Evolutionary conservation across 2,113 vertebrate species (phyloP), one percentile per base, ranked within the genome.

Genomic region (Struthidea cinerea): DNA sequence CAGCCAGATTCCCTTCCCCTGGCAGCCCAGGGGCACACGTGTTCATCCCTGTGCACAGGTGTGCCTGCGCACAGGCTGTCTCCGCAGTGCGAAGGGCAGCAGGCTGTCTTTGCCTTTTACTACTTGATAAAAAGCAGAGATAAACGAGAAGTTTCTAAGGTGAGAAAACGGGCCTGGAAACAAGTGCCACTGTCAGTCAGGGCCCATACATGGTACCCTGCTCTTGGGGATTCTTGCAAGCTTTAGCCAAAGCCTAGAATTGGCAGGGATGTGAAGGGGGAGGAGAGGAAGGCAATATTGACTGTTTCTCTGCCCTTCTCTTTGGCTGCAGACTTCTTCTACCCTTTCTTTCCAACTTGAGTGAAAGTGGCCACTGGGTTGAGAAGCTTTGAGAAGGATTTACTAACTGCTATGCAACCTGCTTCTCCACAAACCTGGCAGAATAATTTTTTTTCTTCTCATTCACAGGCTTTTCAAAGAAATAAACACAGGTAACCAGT

Each of bases 1-100:
- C 57, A 35, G 26, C 30, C 26, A 4, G 26, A 27, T 26, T 4
- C 1, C 52, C 59, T 39, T 26, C 10, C 61, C 7, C 1, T 9
- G 30, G n/a, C 12, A 8, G 24, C 10, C 21, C 1, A 0, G 24
- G 28, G 12, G 5, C 53, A 18, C n/a, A 5, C 1, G 0, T 1
- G 3, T 3, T 26, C 23, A 21, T 1, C 1, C 4, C 7, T 22
- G 15, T 7, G 65, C 2, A 1, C 6, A 6, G 9, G 0, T 1
- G 15, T 28, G 65, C 41, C 56, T 12, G 47, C 20, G 11, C n/a
- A 11, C 11, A 21, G 71, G 32, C 67, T 33, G 37, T 6, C 21
- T 41, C 13, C 0, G 0, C n/a, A 4, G 12, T 3, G 14, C 2
- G 2, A 18, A 20, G 52, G 63, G 57, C 67, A 50, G 63, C 42